Percentiles rank a stretch among this genome's conserved stretches.
Conservation (phyloP, 2,797 vertebrate genomes). For the Pseudochirops corinnae region DNA sequence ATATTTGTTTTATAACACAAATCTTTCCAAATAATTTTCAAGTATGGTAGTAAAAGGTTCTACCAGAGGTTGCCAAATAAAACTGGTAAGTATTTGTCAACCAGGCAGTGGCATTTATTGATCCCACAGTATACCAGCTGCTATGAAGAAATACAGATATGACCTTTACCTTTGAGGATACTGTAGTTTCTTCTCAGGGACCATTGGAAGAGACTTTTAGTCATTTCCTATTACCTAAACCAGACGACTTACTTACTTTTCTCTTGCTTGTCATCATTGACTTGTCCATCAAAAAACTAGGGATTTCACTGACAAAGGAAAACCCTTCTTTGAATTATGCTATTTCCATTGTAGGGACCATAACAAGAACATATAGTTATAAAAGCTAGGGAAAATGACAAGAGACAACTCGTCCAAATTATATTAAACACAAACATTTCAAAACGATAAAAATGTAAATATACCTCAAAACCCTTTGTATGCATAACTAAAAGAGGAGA, state of each 20-base stretch:
- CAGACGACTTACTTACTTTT: conserved; percentile 15
- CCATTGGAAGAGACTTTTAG: conserved; percentile 8
- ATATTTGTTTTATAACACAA: not conserved
- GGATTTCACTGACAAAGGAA: not conserved
- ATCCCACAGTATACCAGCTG: not conserved
- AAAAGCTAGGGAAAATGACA: not conserved
- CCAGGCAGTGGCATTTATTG: conserved; percentile 42
- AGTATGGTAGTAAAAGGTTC: conserved; percentile 2
- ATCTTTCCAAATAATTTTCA: not conserved
- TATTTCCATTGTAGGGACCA: conserved; percentile 15
- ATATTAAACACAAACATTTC: conserved; percentile 29
- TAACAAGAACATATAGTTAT: conserved; percentile 50
- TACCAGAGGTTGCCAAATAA: conserved; percentile 19
- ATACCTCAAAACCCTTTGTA: not conserved
- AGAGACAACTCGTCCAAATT: conserved; percentile 33
- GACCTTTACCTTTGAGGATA: conserved; percentile 10
- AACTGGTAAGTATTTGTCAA: conserved; percentile 11
- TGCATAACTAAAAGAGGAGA: conserved; percentile 28
- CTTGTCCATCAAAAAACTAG: not conserved
- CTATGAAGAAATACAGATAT: conserved; percentile 47
- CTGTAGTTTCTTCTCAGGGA: conserved; percentile 16
- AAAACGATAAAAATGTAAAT: conserved; percentile 16
- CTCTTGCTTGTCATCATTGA: not conserved
- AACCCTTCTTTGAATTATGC: conserved; percentile 2
- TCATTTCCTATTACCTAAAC: conserved; percentile 30